Evolutionary conservation across 2,797 vertebrate genomes (phyloP).

Genomic region (Pipistrellus kuhlii): DNA sequence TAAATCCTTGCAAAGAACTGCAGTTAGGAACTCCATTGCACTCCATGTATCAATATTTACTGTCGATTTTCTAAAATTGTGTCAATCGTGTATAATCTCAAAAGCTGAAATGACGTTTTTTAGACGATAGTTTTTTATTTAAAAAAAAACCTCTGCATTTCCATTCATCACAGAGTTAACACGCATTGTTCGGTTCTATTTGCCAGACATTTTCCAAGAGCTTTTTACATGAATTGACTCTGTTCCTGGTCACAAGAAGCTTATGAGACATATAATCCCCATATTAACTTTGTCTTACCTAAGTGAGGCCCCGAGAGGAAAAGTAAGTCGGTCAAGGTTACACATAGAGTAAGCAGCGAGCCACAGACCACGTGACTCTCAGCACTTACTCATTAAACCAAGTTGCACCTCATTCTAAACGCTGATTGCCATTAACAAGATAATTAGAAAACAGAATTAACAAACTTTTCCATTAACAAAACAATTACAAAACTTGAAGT

Average conservation of each 20-base stretch:
- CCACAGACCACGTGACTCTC: background rate
- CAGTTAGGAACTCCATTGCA: background rate
- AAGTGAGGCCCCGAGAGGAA: background rate
- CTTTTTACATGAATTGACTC: background rate
- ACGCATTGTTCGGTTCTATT: background rate
- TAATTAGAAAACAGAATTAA: background rate
- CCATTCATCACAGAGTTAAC: background rate
- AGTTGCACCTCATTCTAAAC: background rate
- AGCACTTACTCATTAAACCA: background rate
- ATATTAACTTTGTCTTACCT: background rate
- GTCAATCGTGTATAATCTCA: background rate
- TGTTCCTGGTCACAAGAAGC: background rate
- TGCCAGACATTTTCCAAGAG: background rate
- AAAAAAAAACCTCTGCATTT: background rate
- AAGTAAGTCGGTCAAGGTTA: background rate
- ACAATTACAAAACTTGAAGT: background rate
- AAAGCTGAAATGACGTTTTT: slow-evolving; percentile 12
- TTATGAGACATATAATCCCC: background rate
- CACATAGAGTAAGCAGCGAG: background rate
- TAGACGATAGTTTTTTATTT: background rate
- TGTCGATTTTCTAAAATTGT: background rate
- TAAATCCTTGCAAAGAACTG: background rate
- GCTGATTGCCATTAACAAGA: background rate
- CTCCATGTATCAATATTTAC: background rate
- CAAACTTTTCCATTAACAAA: background rate